Evolutionary conservation across 2,888 invertebrate genomes (phyloP).

Genomic region (Xanthia icteritia): DNA sequence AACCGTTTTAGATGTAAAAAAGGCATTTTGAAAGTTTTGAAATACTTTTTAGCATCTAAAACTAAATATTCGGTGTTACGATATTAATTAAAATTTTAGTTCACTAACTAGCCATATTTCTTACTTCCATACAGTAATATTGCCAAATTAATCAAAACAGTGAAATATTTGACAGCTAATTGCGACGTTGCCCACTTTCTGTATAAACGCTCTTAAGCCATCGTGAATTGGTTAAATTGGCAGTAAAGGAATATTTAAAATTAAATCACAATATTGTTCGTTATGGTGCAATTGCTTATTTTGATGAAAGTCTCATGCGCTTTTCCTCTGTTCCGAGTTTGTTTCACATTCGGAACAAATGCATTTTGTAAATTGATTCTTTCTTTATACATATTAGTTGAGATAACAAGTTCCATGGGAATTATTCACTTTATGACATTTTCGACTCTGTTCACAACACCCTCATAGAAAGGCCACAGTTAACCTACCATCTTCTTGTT

Average conservation of each 20-base stretch:
- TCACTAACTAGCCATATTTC: too few species aligned
- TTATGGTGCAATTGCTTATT: not conserved
- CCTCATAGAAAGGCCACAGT: not conserved
- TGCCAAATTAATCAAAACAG: too few species aligned
- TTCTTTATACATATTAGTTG: too few species aligned
- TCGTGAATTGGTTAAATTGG: not conserved
- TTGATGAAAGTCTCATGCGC: not conserved
- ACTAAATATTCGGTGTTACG: too few species aligned
- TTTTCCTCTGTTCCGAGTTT: not conserved
- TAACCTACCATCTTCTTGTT: slow-evolving; percentile 93
- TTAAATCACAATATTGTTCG: not conserved
- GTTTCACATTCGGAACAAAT: not conserved
- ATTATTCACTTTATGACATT: not conserved
- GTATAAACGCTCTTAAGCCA: too few species aligned
- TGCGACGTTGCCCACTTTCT: too few species aligned
- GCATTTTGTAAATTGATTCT: not conserved
- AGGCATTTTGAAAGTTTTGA: too few species aligned
- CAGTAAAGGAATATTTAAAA: not conserved
- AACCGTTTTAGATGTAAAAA: too few species aligned
- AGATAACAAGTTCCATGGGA: not conserved
- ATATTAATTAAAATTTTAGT: too few species aligned
- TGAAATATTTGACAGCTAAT: too few species aligned
- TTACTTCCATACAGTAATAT: too few species aligned
- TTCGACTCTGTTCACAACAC: not conserved
- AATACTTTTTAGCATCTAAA: too few species aligned